Base-by-base conservation (phyloP, 2,797 vertebrate genomes). In the Decapterus maruadsi region DNA sequence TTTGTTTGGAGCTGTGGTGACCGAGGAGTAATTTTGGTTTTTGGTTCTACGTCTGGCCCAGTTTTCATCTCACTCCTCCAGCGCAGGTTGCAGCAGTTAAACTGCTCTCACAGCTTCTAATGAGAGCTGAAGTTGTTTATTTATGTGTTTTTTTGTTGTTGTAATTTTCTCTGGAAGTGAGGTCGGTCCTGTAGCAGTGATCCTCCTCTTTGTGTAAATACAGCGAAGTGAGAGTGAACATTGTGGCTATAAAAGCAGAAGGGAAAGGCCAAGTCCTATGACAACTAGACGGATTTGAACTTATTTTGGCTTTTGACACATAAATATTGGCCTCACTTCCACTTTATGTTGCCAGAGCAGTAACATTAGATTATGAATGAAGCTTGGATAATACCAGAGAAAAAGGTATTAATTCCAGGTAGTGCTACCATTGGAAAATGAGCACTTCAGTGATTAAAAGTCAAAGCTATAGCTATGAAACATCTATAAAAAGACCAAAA, bases 21-120 rank as follows among this genome's bases (percentile, higher is more conserved):
- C 71, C 54, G 75, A 87, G 90, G 85, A 85, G 84, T 83, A 57
- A 87, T 92, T 91, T 90, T 80, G 89, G 89, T 88, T 89, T 89
- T 86, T 73, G 83, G 82, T 79, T 87, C 76, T 60, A 43, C 14
- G 75, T 89, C 82, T 81, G 76, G 78, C 83, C 74, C 55, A 53
- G 76, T 82, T 82, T 82, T 74, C 66, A 63, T 87, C 78, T 70
- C 40, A 0, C 70, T 42, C 50, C 59, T 68, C 48, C 50, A 31
- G 64, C 60, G 81, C 85, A 90, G 85, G 68, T 85, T 83, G 73
- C 72, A 76, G 81, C 78, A 57, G 59, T 72, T 45, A 68, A 75
- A 54, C 70, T 19, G 12, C 66, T 72, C 68, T 68, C 45, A 13
- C 51, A 65, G 73, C 51, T 75, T 68, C 45, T 56, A 72, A 75